phyloP scores from a whole-genome alignment of 2,888 invertebrate species.

The Phanerotoma sp. region DNA sequence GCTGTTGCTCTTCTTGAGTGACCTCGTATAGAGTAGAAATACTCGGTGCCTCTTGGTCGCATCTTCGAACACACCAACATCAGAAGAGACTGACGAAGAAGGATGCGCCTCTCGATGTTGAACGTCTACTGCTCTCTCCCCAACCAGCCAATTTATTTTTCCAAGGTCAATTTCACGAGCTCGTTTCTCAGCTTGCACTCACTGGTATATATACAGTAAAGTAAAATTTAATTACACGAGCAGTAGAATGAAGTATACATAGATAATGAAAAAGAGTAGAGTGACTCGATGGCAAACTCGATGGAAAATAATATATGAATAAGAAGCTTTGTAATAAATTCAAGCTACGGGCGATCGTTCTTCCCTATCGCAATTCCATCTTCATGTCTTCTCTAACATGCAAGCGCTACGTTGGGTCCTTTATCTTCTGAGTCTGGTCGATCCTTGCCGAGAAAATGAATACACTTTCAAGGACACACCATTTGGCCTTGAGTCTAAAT shows the following conservation, averaged over 20 bases:
- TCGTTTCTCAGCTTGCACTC: slow-evolving; percentile 28
- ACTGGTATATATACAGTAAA: slow-evolving; percentile 19
- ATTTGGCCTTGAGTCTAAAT: slow-evolving; percentile 20
- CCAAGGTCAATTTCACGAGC: slow-evolving; percentile 37
- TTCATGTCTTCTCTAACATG: slow-evolving; percentile 29
- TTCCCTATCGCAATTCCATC: slow-evolving; percentile 15
- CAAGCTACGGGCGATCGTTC: slow-evolving; percentile 33
- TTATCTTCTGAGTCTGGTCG: slow-evolving; percentile 29
- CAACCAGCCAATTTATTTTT: slow-evolving; percentile 33
- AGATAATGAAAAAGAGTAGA: not conserved
- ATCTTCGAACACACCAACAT: not conserved
- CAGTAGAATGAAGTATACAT: not conserved
- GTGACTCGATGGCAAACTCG: not conserved
- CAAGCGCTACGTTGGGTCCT: slow-evolving; percentile 32
- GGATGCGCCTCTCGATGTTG: slow-evolving; percentile 28
- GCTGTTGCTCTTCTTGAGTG: not conserved
- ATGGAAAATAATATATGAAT: slow-evolving; percentile 32
- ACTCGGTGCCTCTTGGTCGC: not conserved
- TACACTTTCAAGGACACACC: slow-evolving; percentile 18
- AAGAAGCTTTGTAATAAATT: slow-evolving; percentile 36
- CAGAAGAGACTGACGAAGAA: slow-evolving; percentile 3
- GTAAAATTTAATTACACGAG: slow-evolving; percentile 39
- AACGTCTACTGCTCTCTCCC: slow-evolving; percentile 4
- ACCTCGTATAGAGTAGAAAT: not conserved
- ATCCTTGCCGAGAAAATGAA: slow-evolving; percentile 21